Evolutionary conservation across 1,140 invertebrate genomes (phyloP), one percentile per base, ranked within the genome.

Genomic region (Notospermus geniculatus): DNA sequence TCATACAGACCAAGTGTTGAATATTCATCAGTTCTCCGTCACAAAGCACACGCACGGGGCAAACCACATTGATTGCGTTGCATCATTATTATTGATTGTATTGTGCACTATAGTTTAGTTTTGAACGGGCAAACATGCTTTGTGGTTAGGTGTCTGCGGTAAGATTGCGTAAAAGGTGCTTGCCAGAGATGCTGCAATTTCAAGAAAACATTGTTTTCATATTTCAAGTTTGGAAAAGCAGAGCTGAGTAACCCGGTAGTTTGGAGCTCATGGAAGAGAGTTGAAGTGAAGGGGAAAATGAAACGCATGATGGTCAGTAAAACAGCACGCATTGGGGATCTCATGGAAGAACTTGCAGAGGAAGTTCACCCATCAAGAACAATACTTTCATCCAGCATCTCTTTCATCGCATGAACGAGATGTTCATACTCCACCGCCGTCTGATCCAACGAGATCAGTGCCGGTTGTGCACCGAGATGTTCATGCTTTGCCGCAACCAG

Each of bases 281-380:
- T n/a, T 23, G 23, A 27, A 55, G 45, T 22, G 32, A 36, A 39
- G 28, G 43, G 29, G 28, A 57, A 52, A 54, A 25, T 4, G 32
- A 46, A 52, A 22, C 54, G 45, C 28, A 46, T 62, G 1, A 2
- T 66, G n/a, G 41, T 36, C 2, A 62, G 25, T 30, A 39, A 4
- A n/a, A n/a, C n/a, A n/a, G n/a, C n/a, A n/a, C n/a, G n/a, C n/a
- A n/a, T n/a, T n/a, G n/a, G n/a, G n/a, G n/a, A n/a, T n/a, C n/a
- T n/a, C n/a, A n/a, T n/a, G n/a, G n/a, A n/a, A n/a, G n/a, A 67
- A 46, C 17, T 67, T 15, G 57, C 59, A 45, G 30, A 62, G 39
- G 53, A 60, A 19, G 54, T 19, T 19, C 29, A 32, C 59, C 50
- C 59, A 43, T 25, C 15, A 57, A 64, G 30, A n/a, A n/a, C n/a